Evolutionary conservation across 2,888 invertebrate genomes (phyloP), one percentile per base, ranked within the genome.

Genomic region (Toxonevra muliebris): DNA sequence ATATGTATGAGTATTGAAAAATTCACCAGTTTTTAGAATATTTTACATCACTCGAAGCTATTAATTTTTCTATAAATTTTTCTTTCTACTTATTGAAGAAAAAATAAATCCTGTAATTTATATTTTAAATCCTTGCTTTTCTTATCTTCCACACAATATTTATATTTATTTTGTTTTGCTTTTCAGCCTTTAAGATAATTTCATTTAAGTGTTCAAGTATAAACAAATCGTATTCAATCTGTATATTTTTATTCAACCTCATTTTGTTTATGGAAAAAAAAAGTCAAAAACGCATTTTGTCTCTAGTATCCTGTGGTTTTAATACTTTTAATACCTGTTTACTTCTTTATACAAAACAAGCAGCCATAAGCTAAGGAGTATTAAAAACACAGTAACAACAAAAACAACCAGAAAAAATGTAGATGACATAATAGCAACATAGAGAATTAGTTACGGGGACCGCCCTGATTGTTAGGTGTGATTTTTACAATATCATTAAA

Each of bases 381-480:
- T 15, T 41, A 50, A 15, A 52, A 64, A 40, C 42, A 30, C 50
- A 59, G 55, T 55, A 62, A 63, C 17, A 53, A 53, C 52, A 41
- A 19, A 30, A 55, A 30, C 54, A 48, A 12, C 12, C 61, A 41
- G 61, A 57, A 45, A 55, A 53, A 30, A 61, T 48, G 75, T 73
- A 73, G 73, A 77, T 80, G 80, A 80, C 79, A 80, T 79, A 79
- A 80, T 70, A 66, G 66, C 63, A 61, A 57, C 66, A 64, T 62
- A 64, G 61, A 50, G 71, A 53, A 72, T 73, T 69, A 66, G 71
- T 68, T 73, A 71, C 75, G 65, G 73, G 72, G 80, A 79, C 80
- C 80, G 80, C 80, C 80, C 80, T 77, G 81, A 77, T 75, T 75
- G 78, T 73, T 70, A 80, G 81, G 81, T 80, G 80, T 81, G 80